Percentiles rank a stretch among this genome's conserved stretches.
Conservation (phyloP, 2,113 vertebrate species). For the Ageneiosus marmoratus region DNA sequence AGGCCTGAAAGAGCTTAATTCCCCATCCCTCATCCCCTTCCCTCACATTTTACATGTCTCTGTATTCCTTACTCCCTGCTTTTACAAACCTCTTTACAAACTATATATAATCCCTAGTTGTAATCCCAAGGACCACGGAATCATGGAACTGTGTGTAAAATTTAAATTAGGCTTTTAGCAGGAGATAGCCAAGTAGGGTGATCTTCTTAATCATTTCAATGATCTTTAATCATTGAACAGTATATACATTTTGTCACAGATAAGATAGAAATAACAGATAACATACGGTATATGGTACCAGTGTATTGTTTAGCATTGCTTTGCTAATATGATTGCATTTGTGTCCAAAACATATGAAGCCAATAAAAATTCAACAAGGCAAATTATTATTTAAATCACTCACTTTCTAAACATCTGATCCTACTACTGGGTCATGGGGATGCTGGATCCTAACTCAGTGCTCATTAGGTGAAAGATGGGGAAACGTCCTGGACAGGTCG, state of each 20-base stretch:
- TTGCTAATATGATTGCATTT: not conserved
- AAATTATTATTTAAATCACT: too few relatives aligned
- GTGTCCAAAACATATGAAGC: not conserved
- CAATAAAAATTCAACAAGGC: not conserved
- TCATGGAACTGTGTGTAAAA: constrained; percentile 48
- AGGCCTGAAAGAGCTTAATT: constrained; percentile 59
- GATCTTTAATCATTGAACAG: not conserved
- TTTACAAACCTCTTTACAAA: constrained; percentile 42
- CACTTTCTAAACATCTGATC: too few relatives aligned
- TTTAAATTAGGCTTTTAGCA: constrained; percentile 55
- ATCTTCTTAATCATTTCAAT: constrained; percentile 9
- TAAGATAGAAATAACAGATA: not conserved
- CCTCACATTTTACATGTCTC: not conserved
- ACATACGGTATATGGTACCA: too few relatives aligned
- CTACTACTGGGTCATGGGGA: too few relatives aligned
- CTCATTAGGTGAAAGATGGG: too few relatives aligned
- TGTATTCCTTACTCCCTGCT: constrained; percentile 38
- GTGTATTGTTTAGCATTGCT: not conserved
- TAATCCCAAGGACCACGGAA: constrained; percentile 64
- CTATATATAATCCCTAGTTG: constrained; percentile 54
- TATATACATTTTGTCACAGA: not conserved
- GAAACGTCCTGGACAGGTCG: too few relatives aligned
- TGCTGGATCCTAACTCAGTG: too few relatives aligned
- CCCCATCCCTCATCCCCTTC: not conserved
- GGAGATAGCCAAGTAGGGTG: not conserved